Evolutionary conservation across 2,797 vertebrate species (phyloP), one percentile per base, ranked within the genome.

Genomic region (Thunnus albacares): DNA sequence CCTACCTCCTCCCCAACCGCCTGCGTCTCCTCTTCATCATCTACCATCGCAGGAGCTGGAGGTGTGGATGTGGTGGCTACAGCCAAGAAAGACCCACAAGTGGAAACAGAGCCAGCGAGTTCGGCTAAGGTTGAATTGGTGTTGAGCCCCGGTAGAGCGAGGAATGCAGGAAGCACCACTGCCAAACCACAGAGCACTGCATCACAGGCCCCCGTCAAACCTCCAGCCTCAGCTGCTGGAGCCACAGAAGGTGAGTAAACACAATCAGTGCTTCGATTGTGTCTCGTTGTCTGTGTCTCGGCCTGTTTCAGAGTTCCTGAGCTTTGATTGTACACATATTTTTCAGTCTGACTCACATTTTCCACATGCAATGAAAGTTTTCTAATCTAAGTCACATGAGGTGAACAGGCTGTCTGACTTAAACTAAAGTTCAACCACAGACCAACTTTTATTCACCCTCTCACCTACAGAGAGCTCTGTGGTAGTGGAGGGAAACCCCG

Each of bases 51-150:
- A 45, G 92, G 45, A 51, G 75, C 88, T 8, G 85, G 79, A 45
- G 79, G 72, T 8, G 92, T 89, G 75, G 94, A 95, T 73, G 88
- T 65, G 55, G 69, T 61, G 14, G 43, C 65, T 20, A 10, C n/a
- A 15, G 77, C 79, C 24, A 81, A 81, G 4, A 67, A 81, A 24
- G 47, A 85, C 18, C 26, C 8, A 0, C 52, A 26, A 0, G 75
- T 28, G 11, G 81, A 64, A 53, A 70, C 78, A 12, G 94, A 94
- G 55, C 33, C 81, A 15, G 76, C 5, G 2, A 82, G 7, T 65
- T 75, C 83, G 1, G 2, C 1, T 13, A 87, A 22, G 71, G 78
- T 75, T 0, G 93, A 95, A 0, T 59, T 57, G 13, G 66, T 80
- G 59, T 43, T 80, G 72, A 81, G 41, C 67, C 76, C 87, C 2